Evolutionary conservation across 2,113 vertebrate genomes (phyloP).

Genomic region (Syngnathus scovelli): DNA sequence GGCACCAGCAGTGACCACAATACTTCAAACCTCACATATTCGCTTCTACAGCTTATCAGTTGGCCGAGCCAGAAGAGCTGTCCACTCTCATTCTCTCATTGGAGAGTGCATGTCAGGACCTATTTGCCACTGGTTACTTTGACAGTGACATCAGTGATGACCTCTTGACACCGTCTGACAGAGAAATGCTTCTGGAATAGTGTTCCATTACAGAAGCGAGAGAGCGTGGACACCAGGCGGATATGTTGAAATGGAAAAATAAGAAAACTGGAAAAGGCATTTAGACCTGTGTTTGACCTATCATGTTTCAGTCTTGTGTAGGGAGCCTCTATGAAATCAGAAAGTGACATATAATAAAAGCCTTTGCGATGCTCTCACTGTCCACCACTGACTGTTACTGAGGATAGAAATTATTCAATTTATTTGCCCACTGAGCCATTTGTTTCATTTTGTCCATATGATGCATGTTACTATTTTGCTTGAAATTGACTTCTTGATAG

Average conservation of each 20-base stretch:
- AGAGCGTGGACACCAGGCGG: slow-evolving; percentile 56
- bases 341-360: slow-evolving; percentile 46
- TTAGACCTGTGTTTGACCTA: slow-evolving; percentile 68
- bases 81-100: slow-evolving; percentile 64
- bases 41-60: slow-evolving; percentile 62
- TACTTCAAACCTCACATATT: slow-evolving; percentile 50
- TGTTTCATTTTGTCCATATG: slow-evolving; percentile 16
- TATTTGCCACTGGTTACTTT: slow-evolving; percentile 77
- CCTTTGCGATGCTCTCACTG: slow-evolving; percentile 28
- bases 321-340: slow-evolving; percentile 59
- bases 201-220: slow-evolving; percentile 73
- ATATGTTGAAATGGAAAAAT: slow-evolving; percentile 66
- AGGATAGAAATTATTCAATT: slow-evolving; percentile 19
- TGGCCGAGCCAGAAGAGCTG: slow-evolving; percentile 53
- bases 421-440: background rate
- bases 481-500: slow-evolving; percentile 1
- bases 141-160: slow-evolving; percentile 75
- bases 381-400: slow-evolving; percentile 24
- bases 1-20: slow-evolving; percentile 19
- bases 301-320: slow-evolving; percentile 64
- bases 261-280: slow-evolving; percentile 65
- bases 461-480: slow-evolving; percentile 10
- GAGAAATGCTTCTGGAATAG: slow-evolving; percentile 69
- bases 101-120: slow-evolving; percentile 73
- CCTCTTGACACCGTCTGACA: slow-evolving; percentile 64